phyloP scores from a whole-genome alignment of 2,797 vertebrate genomes.

The Hephaestus fuliginosus region DNA sequence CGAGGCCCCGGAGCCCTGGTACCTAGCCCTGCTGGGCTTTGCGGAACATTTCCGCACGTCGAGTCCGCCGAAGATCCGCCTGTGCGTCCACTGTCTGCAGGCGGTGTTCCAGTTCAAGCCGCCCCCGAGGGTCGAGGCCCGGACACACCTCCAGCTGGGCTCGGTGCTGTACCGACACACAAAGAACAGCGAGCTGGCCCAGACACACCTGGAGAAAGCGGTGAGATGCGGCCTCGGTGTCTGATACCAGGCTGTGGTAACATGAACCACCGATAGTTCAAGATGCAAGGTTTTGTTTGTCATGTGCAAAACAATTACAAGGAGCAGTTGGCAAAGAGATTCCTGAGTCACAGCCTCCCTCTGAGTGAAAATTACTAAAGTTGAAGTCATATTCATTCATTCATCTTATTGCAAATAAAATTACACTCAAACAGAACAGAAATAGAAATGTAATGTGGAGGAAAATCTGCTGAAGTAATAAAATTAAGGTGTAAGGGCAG shows the following conservation, averaged over 20 bases:
- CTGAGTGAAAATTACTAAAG: too few species aligned
- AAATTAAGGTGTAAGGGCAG: too few species aligned
- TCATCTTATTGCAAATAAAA: too few species aligned
- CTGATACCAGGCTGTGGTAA: background rate
- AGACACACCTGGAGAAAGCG: slow-evolving; percentile 93
- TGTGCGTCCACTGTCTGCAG: slow-evolving; percentile 93
- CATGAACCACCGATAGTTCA: too few species aligned
- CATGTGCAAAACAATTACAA: too few species aligned
- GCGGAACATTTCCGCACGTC: slow-evolving; percentile 94
- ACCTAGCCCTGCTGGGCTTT: slow-evolving; percentile 91
- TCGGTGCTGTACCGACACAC: slow-evolving; percentile 95
- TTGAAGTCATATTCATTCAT: too few species aligned
- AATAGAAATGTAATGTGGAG: too few species aligned
- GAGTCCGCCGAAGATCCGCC: slow-evolving; percentile 92
- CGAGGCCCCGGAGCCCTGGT: slow-evolving; percentile 90
- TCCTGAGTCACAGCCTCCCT: too few species aligned
- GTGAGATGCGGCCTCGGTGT: slow-evolving; percentile 78
- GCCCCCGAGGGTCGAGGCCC: slow-evolving; percentile 91
- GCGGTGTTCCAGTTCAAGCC: slow-evolving; percentile 94
- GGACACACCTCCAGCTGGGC: slow-evolving; percentile 93
- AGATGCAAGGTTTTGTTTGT: too few species aligned
- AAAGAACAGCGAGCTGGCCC: slow-evolving; percentile 93
- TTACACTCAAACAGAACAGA: too few species aligned
- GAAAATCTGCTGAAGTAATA: too few species aligned
- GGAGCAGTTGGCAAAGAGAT: too few species aligned